Evolutionary conservation across 2,113 vertebrate species (phyloP), one percentile per base, ranked within the genome.

Genomic region (Illadopsis cleaveri): DNA sequence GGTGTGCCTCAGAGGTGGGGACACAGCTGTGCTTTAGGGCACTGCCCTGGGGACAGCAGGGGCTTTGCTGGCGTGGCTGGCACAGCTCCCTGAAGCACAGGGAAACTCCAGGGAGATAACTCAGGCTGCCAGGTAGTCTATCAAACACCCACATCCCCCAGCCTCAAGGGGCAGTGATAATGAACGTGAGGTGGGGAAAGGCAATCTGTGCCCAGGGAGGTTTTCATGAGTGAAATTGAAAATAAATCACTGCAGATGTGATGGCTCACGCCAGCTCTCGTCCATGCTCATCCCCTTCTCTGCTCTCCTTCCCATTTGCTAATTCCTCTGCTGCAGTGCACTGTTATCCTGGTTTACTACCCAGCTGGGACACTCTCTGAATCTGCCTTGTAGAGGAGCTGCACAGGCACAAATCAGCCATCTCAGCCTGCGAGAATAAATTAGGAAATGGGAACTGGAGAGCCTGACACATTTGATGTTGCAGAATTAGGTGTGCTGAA

Each of bases 221-320:
- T 62, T 97, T 90, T 90, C 86, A 31, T 76, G 77, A 96, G 56
- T 37, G 50, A 78, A 94, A 89, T 50, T 91, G 79, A 72, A 93
- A 96, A 85, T 80, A 84, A 95, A 82, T 96, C 81, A 65, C 35
- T 11, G 11, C 58, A 58, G 82, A 70, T 3, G 1, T 54, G 56
- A 27, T 76, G 68, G 86, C 45, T 94, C 31, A 27, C 2, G 7
- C 50, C 80, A 93, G 80, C 58, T 48, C 83, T 84, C 82, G 60
- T 81, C 75, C 65, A 19, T 24, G 85, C 42, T 70, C 15, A 0
- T 73, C 84, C 42, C 47, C 51, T 87, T 0, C 60, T 81, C 87
- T 70, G 47, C 69, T 78, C 58, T 73, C 78, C 56, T 58, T 75
- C 70, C 40, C 12, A 38, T 31, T 44, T 83, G 73, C 70, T 86